Evolutionary conservation across 2,888 invertebrate species (phyloP).

Genomic region (Argynnis bischoffii): DNA sequence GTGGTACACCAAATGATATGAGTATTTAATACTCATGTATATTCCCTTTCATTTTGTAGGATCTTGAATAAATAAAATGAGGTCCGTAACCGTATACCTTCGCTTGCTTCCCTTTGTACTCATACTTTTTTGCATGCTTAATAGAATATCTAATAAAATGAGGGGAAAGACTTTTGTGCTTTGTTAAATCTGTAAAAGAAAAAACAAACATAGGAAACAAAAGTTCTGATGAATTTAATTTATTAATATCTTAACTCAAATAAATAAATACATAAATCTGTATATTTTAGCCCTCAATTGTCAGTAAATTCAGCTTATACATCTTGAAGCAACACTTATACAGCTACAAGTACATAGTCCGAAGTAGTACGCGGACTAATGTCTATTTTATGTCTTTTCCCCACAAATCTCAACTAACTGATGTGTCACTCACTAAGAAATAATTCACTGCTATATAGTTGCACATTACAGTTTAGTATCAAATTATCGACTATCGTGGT

Average conservation of each 20-base stretch:
- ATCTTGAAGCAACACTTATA: too few species aligned
- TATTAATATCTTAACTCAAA: background rate
- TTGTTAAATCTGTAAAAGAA: conserved; percentile 7
- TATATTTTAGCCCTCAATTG: too few species aligned
- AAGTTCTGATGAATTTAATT: background rate
- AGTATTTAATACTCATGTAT: conserved; percentile 5
- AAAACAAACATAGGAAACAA: background rate
- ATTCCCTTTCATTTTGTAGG: conserved; percentile 8
- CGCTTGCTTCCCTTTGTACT: conserved; percentile 13
- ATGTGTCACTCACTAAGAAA: too few species aligned
- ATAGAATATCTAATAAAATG: conserved; percentile 22
- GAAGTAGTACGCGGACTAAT: too few species aligned
- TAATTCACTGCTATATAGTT: too few species aligned
- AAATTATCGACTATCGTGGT: too few species aligned
- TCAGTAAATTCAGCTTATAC: too few species aligned
- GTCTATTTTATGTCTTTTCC: too few species aligned
- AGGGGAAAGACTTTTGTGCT: conserved; percentile 5
- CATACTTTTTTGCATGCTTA: conserved; percentile 21
- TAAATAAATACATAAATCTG: too few species aligned
- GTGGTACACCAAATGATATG: conserved; percentile 1
- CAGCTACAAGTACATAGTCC: too few species aligned
- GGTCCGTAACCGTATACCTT: conserved; percentile 6
- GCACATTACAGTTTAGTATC: too few species aligned
- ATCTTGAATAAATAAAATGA: conserved; percentile 21
- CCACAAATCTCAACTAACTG: too few species aligned